Evolutionary conservation across 2,797 vertebrate genomes (phyloP).

Genomic region (Peromyscus eremicus): DNA sequence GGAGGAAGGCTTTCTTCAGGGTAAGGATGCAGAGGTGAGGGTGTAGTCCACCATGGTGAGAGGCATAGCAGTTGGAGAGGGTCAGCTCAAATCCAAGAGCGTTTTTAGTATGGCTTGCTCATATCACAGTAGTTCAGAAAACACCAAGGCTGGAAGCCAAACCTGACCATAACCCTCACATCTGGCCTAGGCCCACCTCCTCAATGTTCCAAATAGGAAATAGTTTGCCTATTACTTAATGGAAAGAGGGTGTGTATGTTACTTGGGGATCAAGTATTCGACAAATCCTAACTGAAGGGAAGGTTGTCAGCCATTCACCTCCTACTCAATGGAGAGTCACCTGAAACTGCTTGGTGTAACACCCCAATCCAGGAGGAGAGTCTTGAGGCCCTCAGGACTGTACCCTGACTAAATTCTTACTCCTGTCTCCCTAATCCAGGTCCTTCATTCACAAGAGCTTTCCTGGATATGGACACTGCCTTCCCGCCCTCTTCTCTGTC

Average conservation of each 20-base stretch:
- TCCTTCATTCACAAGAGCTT: background rate
- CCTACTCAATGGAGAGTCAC: no score
- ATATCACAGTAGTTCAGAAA: background rate
- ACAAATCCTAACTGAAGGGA: background rate
- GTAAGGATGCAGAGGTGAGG: background rate
- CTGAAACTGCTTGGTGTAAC: accelerated
- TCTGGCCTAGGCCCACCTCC: background rate
- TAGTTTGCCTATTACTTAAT: no score
- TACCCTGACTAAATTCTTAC: background rate
- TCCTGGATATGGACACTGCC: background rate
- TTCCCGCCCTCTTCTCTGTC: background rate
- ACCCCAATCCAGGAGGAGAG: background rate
- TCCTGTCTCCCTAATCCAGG: background rate
- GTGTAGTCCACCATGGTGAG: background rate
- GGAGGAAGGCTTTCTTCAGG: background rate
- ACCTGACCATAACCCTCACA: background rate
- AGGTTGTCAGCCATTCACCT: accelerated
- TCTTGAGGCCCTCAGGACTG: background rate
- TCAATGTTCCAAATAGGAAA: no score
- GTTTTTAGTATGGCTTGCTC: background rate
- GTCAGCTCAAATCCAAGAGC: background rate
- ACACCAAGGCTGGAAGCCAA: no score
- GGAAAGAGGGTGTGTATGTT: no score
- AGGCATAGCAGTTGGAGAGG: background rate
- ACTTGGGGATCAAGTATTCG: no score